Evolutionary conservation across 2,797 vertebrate genomes (phyloP).

Genomic region (Presbytis comata): DNA sequence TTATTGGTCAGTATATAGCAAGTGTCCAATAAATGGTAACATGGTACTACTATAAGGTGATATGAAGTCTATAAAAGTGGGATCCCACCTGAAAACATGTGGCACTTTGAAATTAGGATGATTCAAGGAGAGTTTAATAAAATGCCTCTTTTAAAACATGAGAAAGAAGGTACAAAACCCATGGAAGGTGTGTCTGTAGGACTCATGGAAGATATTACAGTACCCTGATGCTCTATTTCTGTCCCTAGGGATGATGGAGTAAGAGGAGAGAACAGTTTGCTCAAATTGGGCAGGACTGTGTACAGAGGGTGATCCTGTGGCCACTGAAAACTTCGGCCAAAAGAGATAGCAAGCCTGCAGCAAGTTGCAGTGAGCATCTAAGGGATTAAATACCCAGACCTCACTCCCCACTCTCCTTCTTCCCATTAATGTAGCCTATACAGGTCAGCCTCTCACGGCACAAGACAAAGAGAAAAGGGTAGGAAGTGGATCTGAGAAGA

Average conservation of each 20-base stretch:
- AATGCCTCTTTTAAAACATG: background rate
- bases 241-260: background rate
- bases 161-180: background rate
- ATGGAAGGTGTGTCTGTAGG: background rate
- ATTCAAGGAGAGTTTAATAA: background rate
- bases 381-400: background rate
- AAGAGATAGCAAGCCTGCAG: background rate
- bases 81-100: background rate
- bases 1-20: background rate
- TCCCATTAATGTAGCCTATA: background rate
- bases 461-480: background rate
- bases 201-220: background rate
- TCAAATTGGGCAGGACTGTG: background rate
- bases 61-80: background rate
- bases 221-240: background rate
- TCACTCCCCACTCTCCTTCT: background rate
- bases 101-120: background rate
- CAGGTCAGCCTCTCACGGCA: background rate
- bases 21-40: background rate
- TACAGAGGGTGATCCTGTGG: background rate
- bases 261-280: background rate
- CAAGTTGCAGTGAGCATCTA: background rate
- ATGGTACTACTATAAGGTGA: background rate
- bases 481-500: background rate
- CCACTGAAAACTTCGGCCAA: background rate